Percentiles rank a stretch among this genome's conserved stretches.
phyloP scores from a whole-genome alignment of 2,888 invertebrate species.

The Euphydryas editha region DNA sequence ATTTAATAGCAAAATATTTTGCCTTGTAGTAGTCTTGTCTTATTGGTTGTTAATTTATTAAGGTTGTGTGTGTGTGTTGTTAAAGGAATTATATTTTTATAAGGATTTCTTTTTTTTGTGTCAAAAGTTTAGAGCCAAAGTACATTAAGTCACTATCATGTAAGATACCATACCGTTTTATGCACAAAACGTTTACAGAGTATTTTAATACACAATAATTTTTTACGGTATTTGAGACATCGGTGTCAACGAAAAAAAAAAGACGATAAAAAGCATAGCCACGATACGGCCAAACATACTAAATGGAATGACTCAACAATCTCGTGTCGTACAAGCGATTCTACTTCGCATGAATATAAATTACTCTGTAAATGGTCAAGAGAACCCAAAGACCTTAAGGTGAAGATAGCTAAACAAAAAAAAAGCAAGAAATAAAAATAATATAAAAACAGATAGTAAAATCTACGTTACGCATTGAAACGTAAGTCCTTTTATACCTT shows the following conservation, averaged over 20 bases:
- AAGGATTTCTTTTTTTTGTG: too few relatives aligned
- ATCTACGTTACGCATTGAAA: background rate
- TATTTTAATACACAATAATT: background rate
- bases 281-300: conserved; percentile 31
- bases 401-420: background rate
- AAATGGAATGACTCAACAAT: conserved; percentile 32
- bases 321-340: conserved; percentile 14
- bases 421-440: background rate
- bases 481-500: too few relatives aligned
- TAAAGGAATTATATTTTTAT: too few relatives aligned
- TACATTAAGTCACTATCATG: too few relatives aligned
- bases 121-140: too few relatives aligned
- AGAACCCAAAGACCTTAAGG: conserved; percentile 7
- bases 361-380: conserved; percentile 22
- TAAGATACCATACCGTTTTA: too few relatives aligned
- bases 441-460: background rate
- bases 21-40: too few relatives aligned
- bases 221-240: background rate
- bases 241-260: background rate
- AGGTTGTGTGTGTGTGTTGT: too few relatives aligned
- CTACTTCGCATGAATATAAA: conserved; percentile 30
- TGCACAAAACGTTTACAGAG: background rate
- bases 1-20: too few relatives aligned
- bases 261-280: conserved; percentile 27
- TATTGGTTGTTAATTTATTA: too few relatives aligned